Evolutionary conservation across 1,140 invertebrate genomes (phyloP).

Genomic region (Rhyzopertha dominica): DNA sequence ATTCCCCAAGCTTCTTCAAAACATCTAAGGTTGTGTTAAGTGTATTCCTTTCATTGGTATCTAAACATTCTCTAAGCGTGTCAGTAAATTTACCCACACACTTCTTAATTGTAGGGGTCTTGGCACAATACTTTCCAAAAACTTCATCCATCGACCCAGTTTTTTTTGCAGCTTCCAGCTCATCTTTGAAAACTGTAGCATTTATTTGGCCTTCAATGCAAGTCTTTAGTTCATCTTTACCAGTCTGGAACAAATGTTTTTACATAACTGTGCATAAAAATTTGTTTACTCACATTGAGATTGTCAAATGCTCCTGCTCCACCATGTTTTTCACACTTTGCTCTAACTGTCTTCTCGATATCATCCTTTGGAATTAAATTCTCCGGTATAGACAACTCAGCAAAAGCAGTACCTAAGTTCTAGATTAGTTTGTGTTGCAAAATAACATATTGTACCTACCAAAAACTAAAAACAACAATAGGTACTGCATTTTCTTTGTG

Average conservation of each 20-base stretch:
- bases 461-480: too few species aligned
- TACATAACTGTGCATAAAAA: not conserved
- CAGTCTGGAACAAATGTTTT: slow-evolving; percentile 28
- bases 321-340: slow-evolving; percentile 30
- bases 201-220: slow-evolving; percentile 28
- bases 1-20: slow-evolving; percentile 59
- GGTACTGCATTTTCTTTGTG: too few species aligned
- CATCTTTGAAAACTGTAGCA: slow-evolving; percentile 46
- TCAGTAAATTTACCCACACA: slow-evolving; percentile 60
- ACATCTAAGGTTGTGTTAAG: slow-evolving; percentile 58
- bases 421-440: too few species aligned
- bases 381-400: too few species aligned
- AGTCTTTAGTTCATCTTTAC: slow-evolving; percentile 27
- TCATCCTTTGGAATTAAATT: too few species aligned
- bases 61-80: slow-evolving; percentile 58
- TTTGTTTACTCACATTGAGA: slow-evolving; percentile 23
- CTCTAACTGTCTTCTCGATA: too few species aligned
- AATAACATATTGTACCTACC: too few species aligned
- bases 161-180: slow-evolving; percentile 55
- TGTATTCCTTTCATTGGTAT: slow-evolving; percentile 53
- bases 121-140: slow-evolving; percentile 65
- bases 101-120: slow-evolving; percentile 51
- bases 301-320: slow-evolving; percentile 24
- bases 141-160: slow-evolving; percentile 56
- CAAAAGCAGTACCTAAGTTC: too few species aligned